Evolutionary conservation across 1,140 invertebrate species (phyloP), one percentile per base, ranked within the genome.

Genomic region (Neodiprion lecontei): DNA sequence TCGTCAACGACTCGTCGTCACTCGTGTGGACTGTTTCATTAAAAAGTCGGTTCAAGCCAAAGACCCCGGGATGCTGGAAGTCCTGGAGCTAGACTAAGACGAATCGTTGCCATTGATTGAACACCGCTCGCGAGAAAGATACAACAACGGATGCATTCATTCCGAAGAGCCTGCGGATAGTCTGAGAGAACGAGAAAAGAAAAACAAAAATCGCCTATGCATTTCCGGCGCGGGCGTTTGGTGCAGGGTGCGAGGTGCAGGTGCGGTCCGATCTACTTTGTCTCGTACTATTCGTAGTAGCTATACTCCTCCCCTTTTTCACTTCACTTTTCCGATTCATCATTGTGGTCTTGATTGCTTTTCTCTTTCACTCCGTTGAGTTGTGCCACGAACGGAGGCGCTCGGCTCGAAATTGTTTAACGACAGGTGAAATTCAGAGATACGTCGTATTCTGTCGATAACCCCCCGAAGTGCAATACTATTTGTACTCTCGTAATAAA

Each of bases 101-200:
- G 53, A 61, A 61, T 61, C 53, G 3, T 61, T 61, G 53, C 53
- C 53, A 11, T 61, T 61, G 53, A 61, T 61, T 61, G 9, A 61
- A 61, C 67, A 69, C 40, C 67, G 21, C 17, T 69, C 67, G 67
- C 11, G 17, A 11, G 40, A 21, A 21, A 47, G 40, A 47, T 69
- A 47, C 67, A 69, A 69, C 67, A 69, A 69, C 21, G 67, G 11
- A 11, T 69, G 67, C 67, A 69, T 69, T 69, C 67, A 69, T 69
- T 47, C 67, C 21, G 7, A 47, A 23, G 28, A 40, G 28, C 28
- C 28, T 40, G 28, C 28, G 28, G 28, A 40, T 40, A 40, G 67
- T 12, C 67, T 4, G 61, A 21, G 21, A 0, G 8, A 12, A 14
- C 40, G 17, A 47, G 67, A 23, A 69, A 23, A 47, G 7, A 69